Evolutionary conservation across 2,113 vertebrate genomes (phyloP), one percentile per base, ranked within the genome.

Genomic region (Anas platyrhynchos): DNA sequence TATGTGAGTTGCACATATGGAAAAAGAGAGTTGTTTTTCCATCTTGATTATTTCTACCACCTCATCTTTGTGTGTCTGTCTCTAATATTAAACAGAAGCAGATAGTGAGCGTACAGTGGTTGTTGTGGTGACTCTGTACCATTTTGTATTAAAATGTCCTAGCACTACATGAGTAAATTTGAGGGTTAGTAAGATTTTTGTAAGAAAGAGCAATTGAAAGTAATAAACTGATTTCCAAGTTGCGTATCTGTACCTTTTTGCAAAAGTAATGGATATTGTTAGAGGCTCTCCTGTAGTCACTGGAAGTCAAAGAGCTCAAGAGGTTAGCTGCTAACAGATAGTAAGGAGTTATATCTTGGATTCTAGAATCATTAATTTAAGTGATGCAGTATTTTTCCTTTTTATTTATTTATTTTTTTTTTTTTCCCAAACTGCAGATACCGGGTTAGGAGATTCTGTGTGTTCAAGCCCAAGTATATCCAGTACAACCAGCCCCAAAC

Each of bases 391-490:
- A 18, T 63, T 46, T 29, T 82, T 68, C 27, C n/a, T 27, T 77
- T 74, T 89, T 7, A 20, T 4, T 31, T 34, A 34, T 34, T 34
- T 34, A 34, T 34, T 10, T 12, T 41, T 41, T 41, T 41, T 41
- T 10, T 8, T 1, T 5, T 11, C 43, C 55, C 38, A 46, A 27
- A 13, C 68, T 95, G 31, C 97, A 99, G 99, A 99, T 93, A 99
- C 99, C 0, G 99, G 99, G 29, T 98, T 99, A 85, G 99, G 99
- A 7, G 99, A 99, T 95, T 99, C 99, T 1, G 98, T 99, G 91
- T 99, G 99, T 73, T 99, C 99, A 94, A 99, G 99, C 97, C 99
- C 99, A 62, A 99, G 99, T 65, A 98, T 99, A 95, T 99, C 99
- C 96, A 99, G 98, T 78, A 99, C 98, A 63, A 99, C 99, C 78